Evolutionary conservation across 2,113 vertebrate genomes (phyloP).

Genomic region (Entelurus aequoreus): DNA sequence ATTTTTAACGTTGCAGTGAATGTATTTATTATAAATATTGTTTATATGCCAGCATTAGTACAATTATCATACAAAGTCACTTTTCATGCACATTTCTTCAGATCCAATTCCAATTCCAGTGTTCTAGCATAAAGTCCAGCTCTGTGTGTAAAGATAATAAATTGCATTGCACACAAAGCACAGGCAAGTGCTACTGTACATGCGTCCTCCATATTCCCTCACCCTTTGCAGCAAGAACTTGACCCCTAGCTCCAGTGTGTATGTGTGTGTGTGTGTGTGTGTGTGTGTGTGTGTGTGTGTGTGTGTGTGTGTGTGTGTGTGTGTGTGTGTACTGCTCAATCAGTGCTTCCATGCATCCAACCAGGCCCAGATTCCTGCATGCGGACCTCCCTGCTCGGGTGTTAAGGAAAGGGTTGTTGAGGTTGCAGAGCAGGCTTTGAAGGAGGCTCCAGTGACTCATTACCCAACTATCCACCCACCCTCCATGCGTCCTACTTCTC

Average conservation of each 20-base stretch:
- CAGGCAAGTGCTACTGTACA: conserved; percentile 25
- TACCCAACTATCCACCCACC: conserved; percentile 53
- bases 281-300: no score
- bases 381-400: conserved; percentile 50
- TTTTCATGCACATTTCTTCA: no score
- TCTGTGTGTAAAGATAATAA: conserved; percentile 40
- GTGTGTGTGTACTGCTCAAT: conserved; percentile 37
- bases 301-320: no score
- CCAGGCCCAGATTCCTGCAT: conserved; percentile 50
- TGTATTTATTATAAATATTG: no score
- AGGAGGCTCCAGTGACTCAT: conserved; percentile 68
- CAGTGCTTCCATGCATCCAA: conserved; percentile 44
- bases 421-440: conserved; percentile 56
- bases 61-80: no score
- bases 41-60: no score
- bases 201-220: conserved; percentile 1
- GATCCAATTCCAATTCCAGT: neutral
- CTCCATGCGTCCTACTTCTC: conserved; percentile 38
- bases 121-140: conserved; percentile 3
- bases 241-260: conserved; percentile 27
- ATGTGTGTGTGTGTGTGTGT: no score
- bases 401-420: conserved; percentile 22
- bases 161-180: conserved; percentile 26
- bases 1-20: no score
- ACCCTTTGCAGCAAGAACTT: conserved; percentile 30